A percentile compares a stretch with the other conserved stretches of the same genome.
Evolutionary conservation across 30 jellyfish, hydroid and myxozoan species (phyloP).

Genomic region (Hydractinia symbiolongicarpus): DNA sequence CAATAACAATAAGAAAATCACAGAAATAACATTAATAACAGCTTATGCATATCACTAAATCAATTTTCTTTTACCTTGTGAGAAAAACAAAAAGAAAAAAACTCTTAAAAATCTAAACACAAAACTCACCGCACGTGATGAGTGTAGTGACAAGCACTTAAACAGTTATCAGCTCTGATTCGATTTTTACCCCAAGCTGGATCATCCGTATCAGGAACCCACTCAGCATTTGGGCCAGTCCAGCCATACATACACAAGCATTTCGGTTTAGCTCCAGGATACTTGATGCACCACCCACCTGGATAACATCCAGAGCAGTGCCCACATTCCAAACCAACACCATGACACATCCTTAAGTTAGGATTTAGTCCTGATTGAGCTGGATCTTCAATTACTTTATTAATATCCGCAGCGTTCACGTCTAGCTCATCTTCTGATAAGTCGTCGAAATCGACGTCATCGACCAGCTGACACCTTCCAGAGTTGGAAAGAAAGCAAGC

Average conservation of each 20-base stretch:
- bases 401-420: no score
- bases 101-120: no score
- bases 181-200: slow-evolving; percentile 27
- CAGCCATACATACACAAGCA: slow-evolving; percentile 30
- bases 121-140: slow-evolving; percentile 12
- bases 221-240: slow-evolving; percentile 24
- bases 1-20: no score
- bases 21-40: no score
- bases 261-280: neutral
- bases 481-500: no score
- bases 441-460: no score
- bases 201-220: slow-evolving; percentile 11
- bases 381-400: neutral
- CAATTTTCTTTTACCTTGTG: no score
- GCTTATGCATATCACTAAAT: neutral
- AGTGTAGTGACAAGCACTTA: slow-evolving; percentile 22
- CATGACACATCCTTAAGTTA: slow-evolving; percentile 7
- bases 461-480: no score
- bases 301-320: neutral
- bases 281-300: slow-evolving; percentile 4
- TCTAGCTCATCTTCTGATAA: no score
- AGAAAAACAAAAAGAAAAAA: no score
- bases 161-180: slow-evolving; percentile 23
- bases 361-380: neutral
- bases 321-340: neutral